Percentiles rank a stretch among this genome's conserved stretches.
Evolutionary conservation across 2,888 invertebrate species (phyloP).

Genomic region (Acholoe squamosa): DNA sequence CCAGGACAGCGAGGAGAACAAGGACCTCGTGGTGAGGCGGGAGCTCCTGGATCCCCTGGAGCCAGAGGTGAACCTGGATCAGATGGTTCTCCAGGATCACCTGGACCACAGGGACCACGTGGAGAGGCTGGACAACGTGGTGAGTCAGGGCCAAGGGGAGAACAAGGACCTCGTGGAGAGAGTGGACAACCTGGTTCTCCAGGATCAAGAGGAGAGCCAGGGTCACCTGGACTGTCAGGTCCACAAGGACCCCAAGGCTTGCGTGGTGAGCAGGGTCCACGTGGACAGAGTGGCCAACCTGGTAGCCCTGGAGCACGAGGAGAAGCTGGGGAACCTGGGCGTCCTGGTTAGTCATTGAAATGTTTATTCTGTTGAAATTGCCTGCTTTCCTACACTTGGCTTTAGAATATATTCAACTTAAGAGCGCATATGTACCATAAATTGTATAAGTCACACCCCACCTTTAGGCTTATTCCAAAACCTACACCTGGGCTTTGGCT

Average conservation of each 20-base stretch:
- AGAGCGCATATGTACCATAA: too few relatives aligned
- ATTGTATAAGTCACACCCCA: too few relatives aligned
- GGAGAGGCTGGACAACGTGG: constrained; percentile 64
- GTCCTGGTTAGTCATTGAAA: too few relatives aligned
- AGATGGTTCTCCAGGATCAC: neutral
- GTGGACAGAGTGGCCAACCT: constrained; percentile 73
- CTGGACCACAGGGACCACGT: constrained; percentile 39
- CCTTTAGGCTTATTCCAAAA: too few relatives aligned
- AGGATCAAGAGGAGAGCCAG: constrained; percentile 58
- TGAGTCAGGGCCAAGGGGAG: constrained; percentile 58
- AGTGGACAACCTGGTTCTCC: too few relatives aligned
- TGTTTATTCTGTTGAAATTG: too few relatives aligned
- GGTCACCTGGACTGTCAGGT: constrained; percentile 68
- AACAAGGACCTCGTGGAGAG: too few relatives aligned
- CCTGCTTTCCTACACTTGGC: too few relatives aligned
- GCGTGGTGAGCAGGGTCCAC: constrained; percentile 68
- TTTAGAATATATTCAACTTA: too few relatives aligned
- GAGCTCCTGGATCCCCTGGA: constrained; percentile 50
- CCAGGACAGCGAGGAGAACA: constrained; percentile 13
- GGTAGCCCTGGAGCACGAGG: too few relatives aligned
- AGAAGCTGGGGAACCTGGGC: too few relatives aligned
- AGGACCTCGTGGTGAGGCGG: constrained; percentile 65
- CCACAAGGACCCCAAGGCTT: constrained; percentile 43
- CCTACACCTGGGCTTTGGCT: too few relatives aligned
- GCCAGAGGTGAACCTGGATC: neutral